Conservation (phyloP, 2,113 vertebrate genomes). For the Corydoras maculifer region DNA sequence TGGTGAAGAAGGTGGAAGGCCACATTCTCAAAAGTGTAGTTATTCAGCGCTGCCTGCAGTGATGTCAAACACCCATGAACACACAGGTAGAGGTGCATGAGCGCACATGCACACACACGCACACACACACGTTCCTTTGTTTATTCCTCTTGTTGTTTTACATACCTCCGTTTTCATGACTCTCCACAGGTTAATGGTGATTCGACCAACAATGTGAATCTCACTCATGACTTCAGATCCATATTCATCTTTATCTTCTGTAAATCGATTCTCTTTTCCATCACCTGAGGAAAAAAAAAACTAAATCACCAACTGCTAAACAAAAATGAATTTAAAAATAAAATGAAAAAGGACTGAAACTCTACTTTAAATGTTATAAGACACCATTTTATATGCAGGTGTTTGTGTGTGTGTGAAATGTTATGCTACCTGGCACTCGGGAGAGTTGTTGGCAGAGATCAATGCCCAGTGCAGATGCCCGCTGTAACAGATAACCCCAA, state of each 20-base stretch:
- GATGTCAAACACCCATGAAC: constrained; percentile 22
- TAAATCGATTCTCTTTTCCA: constrained; percentile 81
- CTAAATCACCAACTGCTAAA: constrained; percentile 5
- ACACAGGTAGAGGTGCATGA: background rate
- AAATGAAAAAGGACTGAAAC: too few species aligned
- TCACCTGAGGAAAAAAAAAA: constrained; percentile 69
- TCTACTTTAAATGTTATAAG: background rate
- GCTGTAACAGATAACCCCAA: constrained; percentile 95
- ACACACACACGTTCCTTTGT: background rate
- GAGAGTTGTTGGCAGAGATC: constrained; percentile 91
- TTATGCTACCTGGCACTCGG: constrained; percentile 80
- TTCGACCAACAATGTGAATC: constrained; percentile 86
- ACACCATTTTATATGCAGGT: background rate
- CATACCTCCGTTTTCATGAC: constrained; percentile 93
- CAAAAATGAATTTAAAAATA: background rate
- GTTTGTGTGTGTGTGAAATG: background rate
- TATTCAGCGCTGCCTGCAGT: constrained; percentile 82
- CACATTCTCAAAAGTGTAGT: constrained; percentile 96
- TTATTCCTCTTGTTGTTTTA: background rate
- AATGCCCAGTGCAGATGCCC: constrained; percentile 76
- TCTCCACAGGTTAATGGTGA: constrained; percentile 92
- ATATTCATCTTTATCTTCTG: constrained; percentile 85
- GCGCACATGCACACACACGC: background rate
- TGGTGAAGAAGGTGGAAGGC: constrained; percentile 94
- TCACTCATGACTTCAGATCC: constrained; percentile 91